Percentiles rank a stretch among this genome's conserved stretches.
These are phyloP conservation scores for Euthynnus affinis DNA, from an alignment of 2,797 vertebrate species.

Conservation along the genomic window DNA sequence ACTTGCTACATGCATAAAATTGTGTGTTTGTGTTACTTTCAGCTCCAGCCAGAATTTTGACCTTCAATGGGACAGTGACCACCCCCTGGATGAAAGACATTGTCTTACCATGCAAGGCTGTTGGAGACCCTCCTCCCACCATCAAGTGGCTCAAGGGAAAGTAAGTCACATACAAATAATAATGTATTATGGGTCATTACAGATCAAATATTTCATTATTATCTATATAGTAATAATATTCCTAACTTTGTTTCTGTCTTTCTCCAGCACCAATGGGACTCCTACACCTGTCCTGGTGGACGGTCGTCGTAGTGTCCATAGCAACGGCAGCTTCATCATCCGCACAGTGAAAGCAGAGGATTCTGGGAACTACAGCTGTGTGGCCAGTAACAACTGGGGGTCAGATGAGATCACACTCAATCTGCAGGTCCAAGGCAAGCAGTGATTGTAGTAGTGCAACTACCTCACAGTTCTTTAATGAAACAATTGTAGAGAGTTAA, in stretches of 20 bases:
- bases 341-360: constrained; percentile 98
- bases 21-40: constrained; percentile 15
- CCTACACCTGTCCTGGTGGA: constrained; percentile 95
- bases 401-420: constrained; percentile 97
- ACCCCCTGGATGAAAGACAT: constrained; percentile 99
- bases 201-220: background rate
- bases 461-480: no score
- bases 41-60: constrained; percentile 97
- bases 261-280: constrained; percentile 91
- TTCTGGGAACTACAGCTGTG: constrained; percentile 97
- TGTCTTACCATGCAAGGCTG: constrained; percentile 94
- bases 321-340: constrained; percentile 97
- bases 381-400: constrained; percentile 98
- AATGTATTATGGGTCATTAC: no score
- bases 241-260: background rate
- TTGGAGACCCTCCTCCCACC: constrained; percentile 94
- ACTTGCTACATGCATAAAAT: background rate
- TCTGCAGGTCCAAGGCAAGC: constrained; percentile 96
- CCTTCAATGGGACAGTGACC: constrained; percentile 98
- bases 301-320: constrained; percentile 92
- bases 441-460: background rate
- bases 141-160: constrained; percentile 99
- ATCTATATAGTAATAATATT: background rate
- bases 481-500: background rate
- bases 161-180: constrained; percentile 82